Evolutionary conservation across 2,888 invertebrate genomes (phyloP).

Genomic region (Macaria notata): DNA sequence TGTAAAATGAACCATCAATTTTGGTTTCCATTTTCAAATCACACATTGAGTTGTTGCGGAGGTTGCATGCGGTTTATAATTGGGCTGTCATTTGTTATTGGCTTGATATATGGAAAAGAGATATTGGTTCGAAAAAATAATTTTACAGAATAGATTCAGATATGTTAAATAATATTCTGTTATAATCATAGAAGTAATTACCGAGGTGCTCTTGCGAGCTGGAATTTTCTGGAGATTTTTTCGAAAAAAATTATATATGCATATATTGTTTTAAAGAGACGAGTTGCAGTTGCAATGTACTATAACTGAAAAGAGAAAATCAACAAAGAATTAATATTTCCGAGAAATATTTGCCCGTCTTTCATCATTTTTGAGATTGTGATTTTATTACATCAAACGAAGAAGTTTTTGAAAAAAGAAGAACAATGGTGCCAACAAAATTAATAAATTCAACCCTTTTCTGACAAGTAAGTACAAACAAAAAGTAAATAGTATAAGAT

Average conservation of each 20-base stretch:
- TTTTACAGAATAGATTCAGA: no score
- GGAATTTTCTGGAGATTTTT: no score
- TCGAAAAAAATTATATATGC: no score
- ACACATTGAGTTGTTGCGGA: slow-evolving; percentile 1
- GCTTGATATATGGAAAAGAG: neutral
- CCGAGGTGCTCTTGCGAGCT: no score
- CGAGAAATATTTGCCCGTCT: no score
- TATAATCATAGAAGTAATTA: no score
- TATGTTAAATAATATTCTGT: no score
- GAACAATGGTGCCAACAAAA: slow-evolving; percentile 22
- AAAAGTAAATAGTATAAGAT: slow-evolving; percentile 26
- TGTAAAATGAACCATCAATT: slow-evolving; percentile 5
- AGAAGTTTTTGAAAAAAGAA: slow-evolving; percentile 12
- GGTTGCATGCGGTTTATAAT: slow-evolving; percentile 12
- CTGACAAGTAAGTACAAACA: slow-evolving; percentile 27
- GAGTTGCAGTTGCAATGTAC: no score
- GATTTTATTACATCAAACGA: slow-evolving; percentile 15
- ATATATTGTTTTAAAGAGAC: no score
- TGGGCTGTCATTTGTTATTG: slow-evolving; percentile 9
- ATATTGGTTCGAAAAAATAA: neutral
- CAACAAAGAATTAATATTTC: no score
- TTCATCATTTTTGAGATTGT: slow-evolving; percentile 1
- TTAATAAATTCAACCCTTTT: slow-evolving; percentile 34
- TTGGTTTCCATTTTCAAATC: slow-evolving; percentile 10
- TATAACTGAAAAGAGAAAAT: no score